Percentiles rank a stretch among this genome's conserved stretches.
These are phyloP conservation scores for Nothocercus julius DNA, from an alignment of 2,113 vertebrate species.

Conservation along the genomic window DNA sequence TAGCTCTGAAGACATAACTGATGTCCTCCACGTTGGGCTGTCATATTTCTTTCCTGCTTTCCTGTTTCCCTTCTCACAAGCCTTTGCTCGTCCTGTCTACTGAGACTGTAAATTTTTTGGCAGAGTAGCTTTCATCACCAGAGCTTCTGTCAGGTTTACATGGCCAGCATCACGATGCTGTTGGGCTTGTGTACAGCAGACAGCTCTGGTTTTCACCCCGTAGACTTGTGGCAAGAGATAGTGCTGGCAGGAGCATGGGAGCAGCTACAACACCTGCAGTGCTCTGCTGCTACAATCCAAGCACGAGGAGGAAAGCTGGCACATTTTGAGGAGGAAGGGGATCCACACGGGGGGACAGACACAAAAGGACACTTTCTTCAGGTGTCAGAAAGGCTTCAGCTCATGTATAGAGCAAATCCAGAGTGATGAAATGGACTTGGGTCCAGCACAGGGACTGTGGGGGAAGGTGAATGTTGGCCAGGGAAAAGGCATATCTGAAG, in stretches of 20 bases:
- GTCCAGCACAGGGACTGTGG: not conserved
- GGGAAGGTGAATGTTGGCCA: accelerated
- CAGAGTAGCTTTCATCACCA: not conserved
- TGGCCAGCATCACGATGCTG: accelerated
- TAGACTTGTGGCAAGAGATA: not conserved
- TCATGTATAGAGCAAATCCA: not conserved
- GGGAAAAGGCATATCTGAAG: not conserved
- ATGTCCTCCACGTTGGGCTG: not conserved
- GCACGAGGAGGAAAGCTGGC: no score
- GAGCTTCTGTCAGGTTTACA: not conserved
- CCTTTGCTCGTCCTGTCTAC: not conserved
- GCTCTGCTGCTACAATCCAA: not conserved
- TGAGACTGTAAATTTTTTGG: not conserved
- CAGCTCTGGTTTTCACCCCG: not conserved
- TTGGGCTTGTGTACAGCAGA: not conserved
- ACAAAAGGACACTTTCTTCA: not conserved
- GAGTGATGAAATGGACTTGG: not conserved
- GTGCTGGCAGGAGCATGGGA: accelerated
- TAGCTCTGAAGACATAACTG: not conserved
- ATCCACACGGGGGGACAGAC: not conserved
- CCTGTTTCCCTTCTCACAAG: not conserved
- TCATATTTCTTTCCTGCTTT: slow-evolving; percentile 18
- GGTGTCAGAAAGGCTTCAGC: not conserved
- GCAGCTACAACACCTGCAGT: not conserved
- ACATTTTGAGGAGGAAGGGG: not conserved